A percentile compares a stretch with the other conserved stretches of the same genome.
Conservation (phyloP, 2,113 vertebrate genomes). For the Trinectes maculatus region DNA sequence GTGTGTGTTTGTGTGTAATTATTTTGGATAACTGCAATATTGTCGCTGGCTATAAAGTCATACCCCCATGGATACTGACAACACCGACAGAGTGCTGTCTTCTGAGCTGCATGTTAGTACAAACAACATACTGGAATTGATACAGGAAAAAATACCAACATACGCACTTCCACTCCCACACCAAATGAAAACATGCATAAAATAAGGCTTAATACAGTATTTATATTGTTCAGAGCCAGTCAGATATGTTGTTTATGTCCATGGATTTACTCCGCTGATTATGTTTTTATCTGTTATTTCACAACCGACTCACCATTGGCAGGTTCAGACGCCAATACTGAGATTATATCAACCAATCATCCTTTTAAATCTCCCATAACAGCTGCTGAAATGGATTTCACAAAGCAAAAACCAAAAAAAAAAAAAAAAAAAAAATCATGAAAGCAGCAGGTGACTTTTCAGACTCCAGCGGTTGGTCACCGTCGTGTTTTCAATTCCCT, state of each 20-base stretch:
- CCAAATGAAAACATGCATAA: slow-evolving; percentile 76
- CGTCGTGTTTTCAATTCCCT: slow-evolving; percentile 62
- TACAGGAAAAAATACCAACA: slow-evolving; percentile 57
- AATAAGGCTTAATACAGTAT: slow-evolving; percentile 76
- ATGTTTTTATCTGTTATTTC: slow-evolving; percentile 43
- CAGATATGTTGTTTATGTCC: slow-evolving; percentile 55
- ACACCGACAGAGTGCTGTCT: slow-evolving; percentile 40
- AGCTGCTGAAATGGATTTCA: slow-evolving; percentile 21
- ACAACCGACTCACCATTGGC: slow-evolving; percentile 34
- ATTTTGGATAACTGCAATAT: slow-evolving; percentile 60
- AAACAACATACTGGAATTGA: slow-evolving; percentile 53
- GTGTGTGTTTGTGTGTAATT: slow-evolving; percentile 37
- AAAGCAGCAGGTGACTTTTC: slow-evolving; percentile 69
- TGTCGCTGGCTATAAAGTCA: slow-evolving; percentile 50
- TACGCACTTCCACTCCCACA: slow-evolving; percentile 67
- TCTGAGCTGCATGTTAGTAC: slow-evolving; percentile 65
- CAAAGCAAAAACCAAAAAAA: slow-evolving; percentile 9
- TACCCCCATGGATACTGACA: slow-evolving; percentile 40
- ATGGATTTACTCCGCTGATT: slow-evolving; percentile 39
- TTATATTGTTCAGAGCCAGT: slow-evolving; percentile 65
- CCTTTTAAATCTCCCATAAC: slow-evolving; percentile 39
- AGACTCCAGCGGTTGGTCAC: slow-evolving; percentile 51
- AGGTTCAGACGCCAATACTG: slow-evolving; percentile 28
- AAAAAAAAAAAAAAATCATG: slow-evolving; percentile 22
- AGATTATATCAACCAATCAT: slow-evolving; percentile 22